Percentiles rank a stretch among this genome's conserved stretches.
phyloP scores from a whole-genome alignment of 2,888 invertebrate genomes.

The Choristoneura rosaceana region DNA sequence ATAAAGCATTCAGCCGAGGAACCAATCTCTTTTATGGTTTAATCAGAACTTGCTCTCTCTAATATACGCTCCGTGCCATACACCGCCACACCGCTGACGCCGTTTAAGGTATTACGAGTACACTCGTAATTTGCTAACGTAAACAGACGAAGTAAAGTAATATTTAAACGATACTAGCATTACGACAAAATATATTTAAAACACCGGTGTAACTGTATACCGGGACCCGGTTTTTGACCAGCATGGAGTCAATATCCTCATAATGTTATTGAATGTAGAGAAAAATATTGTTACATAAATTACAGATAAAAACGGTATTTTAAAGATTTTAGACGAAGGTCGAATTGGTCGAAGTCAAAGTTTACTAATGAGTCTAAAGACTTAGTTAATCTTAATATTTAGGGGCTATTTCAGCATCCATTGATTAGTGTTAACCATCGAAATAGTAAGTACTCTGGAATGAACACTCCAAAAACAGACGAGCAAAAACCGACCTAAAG shows the following conservation, averaged over 20 bases:
- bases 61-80: conserved; percentile 52
- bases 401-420: too few relatives aligned
- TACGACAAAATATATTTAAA: conserved; percentile 25
- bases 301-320: conserved; percentile 23
- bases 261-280: conserved; percentile 44
- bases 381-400: too few relatives aligned
- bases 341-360: not conserved
- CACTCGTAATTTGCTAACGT: conserved; percentile 24
- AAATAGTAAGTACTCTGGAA: too few relatives aligned
- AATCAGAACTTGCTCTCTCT: conserved; percentile 77
- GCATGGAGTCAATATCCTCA: conserved; percentile 67
- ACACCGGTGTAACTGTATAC: conserved; percentile 63
- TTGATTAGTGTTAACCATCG: too few relatives aligned
- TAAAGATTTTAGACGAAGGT: not conserved
- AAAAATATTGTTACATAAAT: conserved; percentile 12
- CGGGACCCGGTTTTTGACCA: conserved; percentile 59
- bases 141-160: conserved; percentile 10
- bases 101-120: conserved; percentile 13
- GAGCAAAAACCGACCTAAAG: too few relatives aligned
- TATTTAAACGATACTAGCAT: conserved; percentile 9
- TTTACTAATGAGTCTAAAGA: not conserved
- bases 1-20: conserved; percentile 77
- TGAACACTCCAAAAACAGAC: too few relatives aligned
- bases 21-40: conserved; percentile 84
- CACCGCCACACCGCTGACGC: conserved; percentile 45